Evolutionary conservation across 2,888 invertebrate species (phyloP), one percentile per base, ranked within the genome.

Genomic region (Melieria crassipennis): DNA sequence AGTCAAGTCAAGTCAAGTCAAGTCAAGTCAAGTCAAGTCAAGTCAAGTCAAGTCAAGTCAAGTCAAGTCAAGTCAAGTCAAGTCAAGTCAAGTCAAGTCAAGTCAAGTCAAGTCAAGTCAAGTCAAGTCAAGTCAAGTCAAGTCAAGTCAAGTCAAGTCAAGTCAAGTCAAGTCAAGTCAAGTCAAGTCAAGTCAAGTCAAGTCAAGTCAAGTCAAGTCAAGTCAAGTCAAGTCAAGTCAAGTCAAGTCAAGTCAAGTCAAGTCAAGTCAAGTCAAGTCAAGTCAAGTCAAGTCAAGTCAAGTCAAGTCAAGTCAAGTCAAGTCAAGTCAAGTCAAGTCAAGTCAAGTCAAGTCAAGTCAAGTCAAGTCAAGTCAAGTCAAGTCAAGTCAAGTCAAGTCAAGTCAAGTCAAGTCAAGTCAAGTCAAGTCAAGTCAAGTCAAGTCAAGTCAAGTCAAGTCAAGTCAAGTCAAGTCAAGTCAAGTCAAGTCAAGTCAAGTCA

Each of bases 291-390:
- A 16, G 16, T 16, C 16, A 16, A 16, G 16, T 16, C 16, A 16
- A 16, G 16, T 30, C 6, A 45, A 57, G 7, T 57, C 57, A 57
- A 57, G 7, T 57, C 57, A 57, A 56, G 7, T 56, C 57, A 57
- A 57, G 9, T 57, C 57, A 57, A 57, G 9, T 57, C 57, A 16
- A 62, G 30, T 57, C 57, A 57, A 57, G 2, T 57, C 57, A 57
- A 57, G 9, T 57, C 57, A 57, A 57, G 9, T 57, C 57, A 57
- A 57, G 9, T 57, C 57, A 57, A 57, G 9, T 57, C 57, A 57
- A 57, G 9, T 57, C 57, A 57, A 57, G 9, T 16, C 16, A 57
- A 57, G 9, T 57, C 57, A 57, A 57, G 9, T 16, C 57, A 57
- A 57, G 9, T 57, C 57, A 57, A 57, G 9, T 57, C 57, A 57